Evolutionary conservation across 2,113 vertebrate species (phyloP).

Genomic region (Hippolais icterina): DNA sequence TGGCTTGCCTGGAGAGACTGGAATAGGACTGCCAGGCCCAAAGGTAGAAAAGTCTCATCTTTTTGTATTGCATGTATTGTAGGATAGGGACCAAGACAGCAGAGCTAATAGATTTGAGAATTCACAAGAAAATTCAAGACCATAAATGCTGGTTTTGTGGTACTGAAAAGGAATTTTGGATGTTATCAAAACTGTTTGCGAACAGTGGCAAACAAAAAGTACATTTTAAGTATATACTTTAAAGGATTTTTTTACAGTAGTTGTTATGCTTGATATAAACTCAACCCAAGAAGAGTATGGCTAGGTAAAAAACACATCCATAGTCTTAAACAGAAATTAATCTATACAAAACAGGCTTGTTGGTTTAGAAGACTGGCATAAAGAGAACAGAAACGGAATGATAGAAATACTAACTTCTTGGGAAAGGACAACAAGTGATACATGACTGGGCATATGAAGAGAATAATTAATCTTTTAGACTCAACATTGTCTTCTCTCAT

Average conservation of each 20-base stretch:
- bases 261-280: background rate
- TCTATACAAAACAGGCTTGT: background rate
- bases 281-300: background rate
- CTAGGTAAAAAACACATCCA: background rate
- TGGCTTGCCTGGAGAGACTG: constrained; percentile 86
- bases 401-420: background rate
- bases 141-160: background rate
- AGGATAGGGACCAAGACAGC: background rate
- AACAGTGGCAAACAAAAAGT: background rate
- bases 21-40: constrained; percentile 83
- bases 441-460: background rate
- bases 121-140: background rate
- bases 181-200: background rate
- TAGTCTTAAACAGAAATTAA: background rate
- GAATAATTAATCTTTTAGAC: background rate
- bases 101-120: background rate
- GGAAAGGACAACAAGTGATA: background rate
- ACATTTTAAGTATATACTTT: background rate
- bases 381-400: background rate
- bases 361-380: background rate
- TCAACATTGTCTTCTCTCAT: background rate
- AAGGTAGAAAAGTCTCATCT: constrained; percentile 75
- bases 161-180: background rate
- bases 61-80: background rate
- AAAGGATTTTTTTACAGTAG: background rate